Conservation (phyloP, 1,140 invertebrate genomes). For the Oreohelix idahoensis region DNA sequence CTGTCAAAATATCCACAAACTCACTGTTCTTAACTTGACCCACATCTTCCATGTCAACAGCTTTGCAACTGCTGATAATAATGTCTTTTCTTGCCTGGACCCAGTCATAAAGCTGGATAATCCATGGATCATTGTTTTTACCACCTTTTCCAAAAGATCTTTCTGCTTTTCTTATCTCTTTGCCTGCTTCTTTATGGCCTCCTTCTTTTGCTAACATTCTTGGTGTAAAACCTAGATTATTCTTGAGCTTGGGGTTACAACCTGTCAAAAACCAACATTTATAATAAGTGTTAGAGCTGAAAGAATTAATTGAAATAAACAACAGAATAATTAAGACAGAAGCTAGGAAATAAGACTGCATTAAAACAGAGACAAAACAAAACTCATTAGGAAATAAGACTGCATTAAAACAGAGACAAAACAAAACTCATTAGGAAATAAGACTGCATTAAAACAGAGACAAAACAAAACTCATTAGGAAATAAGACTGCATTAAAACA, state of each 20-base stretch:
- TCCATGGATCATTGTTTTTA: constrained; percentile 72
- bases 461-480: too few species aligned
- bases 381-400: too few species aligned
- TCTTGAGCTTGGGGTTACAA: constrained; percentile 73
- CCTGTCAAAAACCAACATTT: constrained; percentile 52
- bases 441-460: too few species aligned
- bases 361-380: too few species aligned
- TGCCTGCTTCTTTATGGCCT: constrained; percentile 70
- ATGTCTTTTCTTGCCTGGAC: constrained; percentile 58
- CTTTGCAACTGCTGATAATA: constrained; percentile 62
- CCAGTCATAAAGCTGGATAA: constrained; percentile 72
- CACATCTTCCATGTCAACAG: constrained; percentile 67
- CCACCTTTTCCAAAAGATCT: constrained; percentile 70
- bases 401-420: too few species aligned
- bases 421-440: too few species aligned
- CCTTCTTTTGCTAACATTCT: constrained; percentile 71
- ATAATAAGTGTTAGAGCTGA: too few species aligned
- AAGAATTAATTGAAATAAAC: too few species aligned
- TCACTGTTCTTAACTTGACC: constrained; percentile 64
- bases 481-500: too few species aligned
- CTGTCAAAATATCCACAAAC: constrained; percentile 61
- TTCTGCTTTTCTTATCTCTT: constrained; percentile 72
- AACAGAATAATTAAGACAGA: too few species aligned
- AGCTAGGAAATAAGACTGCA: too few species aligned
- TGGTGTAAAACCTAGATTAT: constrained; percentile 68